phyloP scores from a whole-genome alignment of 2,113 vertebrate genomes.

The Chionodraco myersi region DNA sequence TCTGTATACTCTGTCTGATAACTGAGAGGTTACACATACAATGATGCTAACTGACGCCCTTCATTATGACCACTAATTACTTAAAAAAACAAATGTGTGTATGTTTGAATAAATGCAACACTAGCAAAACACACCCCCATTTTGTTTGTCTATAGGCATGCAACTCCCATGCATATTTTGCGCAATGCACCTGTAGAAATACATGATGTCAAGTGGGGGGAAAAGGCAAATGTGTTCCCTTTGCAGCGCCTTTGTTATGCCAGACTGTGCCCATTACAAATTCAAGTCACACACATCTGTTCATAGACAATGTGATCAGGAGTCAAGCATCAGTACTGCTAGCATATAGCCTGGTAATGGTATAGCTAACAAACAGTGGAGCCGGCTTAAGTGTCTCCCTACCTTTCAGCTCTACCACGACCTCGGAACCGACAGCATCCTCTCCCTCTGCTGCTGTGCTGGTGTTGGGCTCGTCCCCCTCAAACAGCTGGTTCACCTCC shows the following conservation, averaged over 20 bases:
- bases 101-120: constrained; percentile 8
- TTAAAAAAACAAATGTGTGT: not conserved
- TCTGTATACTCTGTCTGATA: not conserved
- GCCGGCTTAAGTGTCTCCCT: constrained; percentile 50
- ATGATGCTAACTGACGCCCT: constrained; percentile 3
- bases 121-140: not conserved
- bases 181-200: constrained; percentile 52
- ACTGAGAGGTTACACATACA: not conserved
- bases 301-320: constrained; percentile 35
- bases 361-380: constrained; percentile 56
- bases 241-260: not conserved
- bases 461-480: constrained; percentile 81
- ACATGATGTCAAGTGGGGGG: too few relatives aligned
- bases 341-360: constrained; percentile 38
- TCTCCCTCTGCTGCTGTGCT: constrained; percentile 40
- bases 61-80: constrained; percentile 14
- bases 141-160: not conserved
- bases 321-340: constrained; percentile 27
- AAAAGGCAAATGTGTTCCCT: not conserved
- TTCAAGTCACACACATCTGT: constrained; percentile 77
- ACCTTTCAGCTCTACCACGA: constrained; percentile 80
- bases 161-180: constrained; percentile 17
- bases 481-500: constrained; percentile 87
- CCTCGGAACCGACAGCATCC: constrained; percentile 42
- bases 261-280: constrained; percentile 60